phyloP scores from a whole-genome alignment of 1,140 invertebrate species.

The Augochlora pura region DNA sequence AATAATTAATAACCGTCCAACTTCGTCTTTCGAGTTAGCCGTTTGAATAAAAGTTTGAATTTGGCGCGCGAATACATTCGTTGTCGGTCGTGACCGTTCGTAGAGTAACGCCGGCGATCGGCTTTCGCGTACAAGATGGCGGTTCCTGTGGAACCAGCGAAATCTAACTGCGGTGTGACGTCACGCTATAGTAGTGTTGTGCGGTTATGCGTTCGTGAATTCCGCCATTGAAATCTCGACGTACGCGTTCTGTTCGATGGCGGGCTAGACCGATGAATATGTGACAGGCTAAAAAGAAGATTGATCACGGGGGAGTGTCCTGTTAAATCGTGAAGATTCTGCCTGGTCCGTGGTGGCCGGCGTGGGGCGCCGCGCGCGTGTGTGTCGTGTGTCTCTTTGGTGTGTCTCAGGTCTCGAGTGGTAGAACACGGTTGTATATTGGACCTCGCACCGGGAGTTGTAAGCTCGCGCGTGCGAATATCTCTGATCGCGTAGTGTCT shows the following conservation, averaged over 20 bases:
- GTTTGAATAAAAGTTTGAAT: neutral
- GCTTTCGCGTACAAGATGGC: constrained; percentile 62
- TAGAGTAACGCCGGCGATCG: constrained; percentile 1
- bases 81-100: neutral
- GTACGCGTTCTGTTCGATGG: constrained; percentile 34
- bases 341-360: constrained; percentile 48
- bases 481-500: constrained; percentile 46
- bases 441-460: constrained; percentile 35
- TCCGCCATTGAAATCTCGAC: constrained; percentile 70
- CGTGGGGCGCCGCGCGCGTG: constrained; percentile 49
- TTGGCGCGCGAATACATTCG: constrained; percentile 10
- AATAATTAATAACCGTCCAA: too few species aligned
- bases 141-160: constrained; percentile 57
- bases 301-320: constrained; percentile 21
- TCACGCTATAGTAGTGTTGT: constrained; percentile 65
- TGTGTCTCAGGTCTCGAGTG: constrained; percentile 1
- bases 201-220: constrained; percentile 72
- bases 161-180: constrained; percentile 67
- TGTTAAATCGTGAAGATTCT: constrained; percentile 37
- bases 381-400: constrained; percentile 18
- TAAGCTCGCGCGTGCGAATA: constrained; percentile 39
- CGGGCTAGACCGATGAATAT: constrained; percentile 50
- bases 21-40: too few species aligned
- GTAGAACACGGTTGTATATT: constrained; percentile 12
- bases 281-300: constrained; percentile 45